phyloP scores from a whole-genome alignment of 2,797 vertebrate genomes.

The Anas acuta region DNA sequence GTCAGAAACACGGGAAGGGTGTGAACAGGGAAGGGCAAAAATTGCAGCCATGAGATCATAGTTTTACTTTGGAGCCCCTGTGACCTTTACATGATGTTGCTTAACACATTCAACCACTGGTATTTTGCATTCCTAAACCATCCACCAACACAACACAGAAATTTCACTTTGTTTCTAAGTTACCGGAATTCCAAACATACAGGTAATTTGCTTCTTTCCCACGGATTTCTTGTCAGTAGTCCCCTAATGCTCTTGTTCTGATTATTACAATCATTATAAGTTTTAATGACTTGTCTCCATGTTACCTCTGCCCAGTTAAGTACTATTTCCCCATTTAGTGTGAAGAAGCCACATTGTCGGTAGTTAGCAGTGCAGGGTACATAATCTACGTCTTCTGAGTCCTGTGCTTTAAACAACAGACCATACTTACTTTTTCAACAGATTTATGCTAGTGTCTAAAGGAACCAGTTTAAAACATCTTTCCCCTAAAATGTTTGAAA shows the following conservation, averaged over 20 bases:
- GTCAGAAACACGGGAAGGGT: conserved; percentile 24
- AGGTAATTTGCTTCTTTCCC: neutral
- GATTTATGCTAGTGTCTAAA: neutral
- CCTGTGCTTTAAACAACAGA: conserved; percentile 29
- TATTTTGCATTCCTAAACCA: neutral
- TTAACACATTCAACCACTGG: neutral
- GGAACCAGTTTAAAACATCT: neutral
- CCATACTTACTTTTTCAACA: conserved; percentile 15
- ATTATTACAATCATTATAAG: neutral
- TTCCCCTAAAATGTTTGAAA: neutral
- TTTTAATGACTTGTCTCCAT: neutral
- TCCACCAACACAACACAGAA: neutral
- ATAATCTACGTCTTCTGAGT: conserved; percentile 44
- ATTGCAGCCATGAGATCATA: conserved; percentile 51
- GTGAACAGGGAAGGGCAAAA: conserved; percentile 52
- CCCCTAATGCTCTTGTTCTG: neutral
- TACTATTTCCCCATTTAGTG: conserved; percentile 22
- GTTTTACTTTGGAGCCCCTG: conserved; percentile 17
- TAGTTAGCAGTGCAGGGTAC: neutral
- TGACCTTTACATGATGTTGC: conserved; percentile 39
- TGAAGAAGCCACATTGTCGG: neutral
- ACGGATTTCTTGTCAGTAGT: neutral
- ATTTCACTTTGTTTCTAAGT: neutral
- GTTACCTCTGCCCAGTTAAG: neutral
- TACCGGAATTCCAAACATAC: neutral